Evolutionary conservation across 2,888 invertebrate species (phyloP).

Genomic region (Busseola fusca): DNA sequence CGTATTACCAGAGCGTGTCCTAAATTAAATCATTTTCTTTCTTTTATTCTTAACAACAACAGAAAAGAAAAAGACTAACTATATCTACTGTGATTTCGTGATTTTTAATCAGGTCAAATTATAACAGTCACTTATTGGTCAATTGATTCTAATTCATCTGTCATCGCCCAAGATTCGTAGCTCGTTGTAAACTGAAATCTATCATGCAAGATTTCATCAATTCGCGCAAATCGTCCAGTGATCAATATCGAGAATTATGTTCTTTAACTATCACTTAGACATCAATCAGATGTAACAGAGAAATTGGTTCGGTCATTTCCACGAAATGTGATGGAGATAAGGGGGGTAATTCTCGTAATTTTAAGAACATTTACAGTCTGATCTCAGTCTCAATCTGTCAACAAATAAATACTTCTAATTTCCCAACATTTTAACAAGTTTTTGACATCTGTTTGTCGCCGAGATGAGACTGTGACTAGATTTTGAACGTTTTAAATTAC

Average conservation of each 20-base stretch:
- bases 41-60: neutral
- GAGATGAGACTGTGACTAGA: too few relatives aligned
- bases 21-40: neutral
- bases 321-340: constrained; percentile 16
- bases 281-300: constrained; percentile 50
- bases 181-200: constrained; percentile 53
- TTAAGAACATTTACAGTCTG: too few relatives aligned
- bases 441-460: too few relatives aligned
- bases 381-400: too few relatives aligned
- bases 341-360: too few relatives aligned
- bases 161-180: constrained; percentile 20
- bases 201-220: constrained; percentile 72
- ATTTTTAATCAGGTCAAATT: neutral
- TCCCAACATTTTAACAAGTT: too few relatives aligned
- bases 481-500: too few relatives aligned
- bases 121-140: too few relatives aligned
- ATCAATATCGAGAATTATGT: constrained; percentile 61
- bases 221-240: constrained; percentile 58
- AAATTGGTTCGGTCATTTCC: constrained; percentile 35
- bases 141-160: neutral
- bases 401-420: too few relatives aligned
- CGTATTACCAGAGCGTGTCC: neutral
- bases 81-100: too few relatives aligned
- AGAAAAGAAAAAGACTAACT: too few relatives aligned
- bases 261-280: constrained; percentile 59